Conservation (phyloP, 2,888 invertebrate genomes). For the Rhamnusium bicolor region DNA sequence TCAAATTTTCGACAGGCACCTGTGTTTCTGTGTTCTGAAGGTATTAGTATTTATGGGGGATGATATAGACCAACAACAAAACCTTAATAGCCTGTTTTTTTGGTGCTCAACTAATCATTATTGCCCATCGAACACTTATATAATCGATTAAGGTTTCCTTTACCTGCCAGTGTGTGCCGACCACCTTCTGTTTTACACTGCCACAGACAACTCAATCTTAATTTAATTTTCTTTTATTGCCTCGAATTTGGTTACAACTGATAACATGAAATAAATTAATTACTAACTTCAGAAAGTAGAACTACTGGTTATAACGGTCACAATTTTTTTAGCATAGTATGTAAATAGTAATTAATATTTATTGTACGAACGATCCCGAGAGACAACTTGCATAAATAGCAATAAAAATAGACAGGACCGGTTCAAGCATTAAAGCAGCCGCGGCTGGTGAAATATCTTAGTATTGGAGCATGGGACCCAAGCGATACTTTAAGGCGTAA, state of each 20-base stretch:
- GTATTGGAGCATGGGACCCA: too few relatives aligned
- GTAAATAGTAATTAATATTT: too few relatives aligned
- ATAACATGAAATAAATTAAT: background rate
- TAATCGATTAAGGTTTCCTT: conserved; percentile 62
- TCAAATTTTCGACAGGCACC: conserved; percentile 58
- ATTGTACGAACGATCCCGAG: too few relatives aligned
- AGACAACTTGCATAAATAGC: too few relatives aligned
- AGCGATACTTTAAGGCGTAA: too few relatives aligned
- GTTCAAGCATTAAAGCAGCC: too few relatives aligned
- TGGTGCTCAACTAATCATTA: conserved; percentile 60
- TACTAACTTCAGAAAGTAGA: background rate
- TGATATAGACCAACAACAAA: conserved; percentile 45
- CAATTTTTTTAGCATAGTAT: too few relatives aligned
- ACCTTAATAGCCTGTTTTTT: conserved; percentile 59
- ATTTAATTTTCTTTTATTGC: conserved; percentile 45
- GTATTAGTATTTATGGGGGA: conserved; percentile 42
- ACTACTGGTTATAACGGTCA: too few relatives aligned
- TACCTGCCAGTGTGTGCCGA: conserved; percentile 58
- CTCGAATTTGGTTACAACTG: background rate
- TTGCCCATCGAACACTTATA: conserved; percentile 65
- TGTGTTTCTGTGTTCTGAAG: conserved; percentile 36
- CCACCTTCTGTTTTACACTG: conserved; percentile 62
- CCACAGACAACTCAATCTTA: conserved; percentile 59
- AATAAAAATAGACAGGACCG: too few relatives aligned
- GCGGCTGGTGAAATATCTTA: too few relatives aligned